phyloP scores from a whole-genome alignment of 2,113 vertebrate genomes.

The Picathartes gymnocephalus region DNA sequence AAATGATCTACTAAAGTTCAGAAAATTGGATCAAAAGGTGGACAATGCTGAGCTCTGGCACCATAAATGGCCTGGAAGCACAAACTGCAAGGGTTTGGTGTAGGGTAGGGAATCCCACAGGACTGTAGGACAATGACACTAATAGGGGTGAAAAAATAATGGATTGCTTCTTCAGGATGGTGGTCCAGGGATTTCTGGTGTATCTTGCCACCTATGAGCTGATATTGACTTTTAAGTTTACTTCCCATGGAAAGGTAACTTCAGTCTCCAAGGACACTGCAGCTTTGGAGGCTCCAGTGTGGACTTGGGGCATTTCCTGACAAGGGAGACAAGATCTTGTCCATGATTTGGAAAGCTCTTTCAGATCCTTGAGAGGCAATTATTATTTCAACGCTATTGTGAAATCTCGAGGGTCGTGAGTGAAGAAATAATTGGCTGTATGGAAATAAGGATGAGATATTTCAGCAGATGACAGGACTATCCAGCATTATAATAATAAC shows the following conservation, averaged over 20 bases:
- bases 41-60: not conserved
- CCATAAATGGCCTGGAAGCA: not conserved
- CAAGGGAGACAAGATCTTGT: not conserved
- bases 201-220: not conserved
- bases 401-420: not conserved
- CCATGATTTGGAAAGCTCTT: not conserved
- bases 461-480: not conserved
- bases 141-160: not conserved
- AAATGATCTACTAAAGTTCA: not conserved
- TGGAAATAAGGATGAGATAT: not conserved
- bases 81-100: not conserved
- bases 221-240: not conserved
- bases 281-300: not conserved
- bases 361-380: not conserved
- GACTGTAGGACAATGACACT: not conserved
- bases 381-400: not conserved
- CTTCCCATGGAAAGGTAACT: not conserved
- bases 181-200: not conserved
- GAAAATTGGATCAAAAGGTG: not conserved
- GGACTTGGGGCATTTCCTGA: not conserved
- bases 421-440: not conserved
- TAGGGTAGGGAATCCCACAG: not conserved
- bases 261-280: not conserved
- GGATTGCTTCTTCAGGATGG: not conserved
- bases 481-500: not conserved